Conservation (phyloP, 2,113 vertebrate genomes). For the Ellobius talpinus region DNA sequence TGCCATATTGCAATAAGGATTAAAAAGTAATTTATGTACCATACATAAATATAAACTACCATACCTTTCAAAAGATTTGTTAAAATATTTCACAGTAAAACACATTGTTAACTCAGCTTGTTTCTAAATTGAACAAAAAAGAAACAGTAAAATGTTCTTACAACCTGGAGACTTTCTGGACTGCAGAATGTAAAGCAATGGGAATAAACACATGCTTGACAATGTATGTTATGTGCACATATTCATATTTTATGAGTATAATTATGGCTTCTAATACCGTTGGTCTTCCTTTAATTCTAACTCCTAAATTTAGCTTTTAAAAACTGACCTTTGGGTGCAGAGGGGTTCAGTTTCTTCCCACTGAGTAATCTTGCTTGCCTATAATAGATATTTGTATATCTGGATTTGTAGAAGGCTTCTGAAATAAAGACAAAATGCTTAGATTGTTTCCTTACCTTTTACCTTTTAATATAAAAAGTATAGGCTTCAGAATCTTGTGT, state of each 20-base stretch:
- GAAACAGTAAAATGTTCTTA: slow-evolving; percentile 46
- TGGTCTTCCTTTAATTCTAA: not conserved
- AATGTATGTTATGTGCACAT: slow-evolving; percentile 25
- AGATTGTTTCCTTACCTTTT: slow-evolving; percentile 51
- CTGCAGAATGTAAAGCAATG: not conserved
- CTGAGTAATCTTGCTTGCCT: not conserved
- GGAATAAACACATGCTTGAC: not conserved
- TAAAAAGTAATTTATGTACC: not conserved
- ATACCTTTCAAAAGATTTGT: not conserved
- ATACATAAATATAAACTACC: not conserved
- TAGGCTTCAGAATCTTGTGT: slow-evolving; percentile 62
- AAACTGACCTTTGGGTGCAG: not conserved
- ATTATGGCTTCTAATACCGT: not conserved
- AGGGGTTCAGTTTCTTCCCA: not conserved
- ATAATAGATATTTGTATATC: not conserved
- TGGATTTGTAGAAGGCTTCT: slow-evolving; percentile 31
- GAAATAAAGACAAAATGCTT: slow-evolving; percentile 60
- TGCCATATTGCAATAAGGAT: not conserved
- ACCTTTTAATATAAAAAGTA: slow-evolving; percentile 56
- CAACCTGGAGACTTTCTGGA: not conserved
- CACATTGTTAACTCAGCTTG: not conserved
- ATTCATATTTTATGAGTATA: slow-evolving; percentile 41
- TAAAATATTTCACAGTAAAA: slow-evolving; percentile 42
- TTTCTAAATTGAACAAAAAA: slow-evolving; percentile 44
- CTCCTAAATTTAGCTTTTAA: not conserved